These are phyloP conservation scores for Idaea aversata DNA, from an alignment of 2,888 invertebrate species.

Conservation along the genomic window DNA sequence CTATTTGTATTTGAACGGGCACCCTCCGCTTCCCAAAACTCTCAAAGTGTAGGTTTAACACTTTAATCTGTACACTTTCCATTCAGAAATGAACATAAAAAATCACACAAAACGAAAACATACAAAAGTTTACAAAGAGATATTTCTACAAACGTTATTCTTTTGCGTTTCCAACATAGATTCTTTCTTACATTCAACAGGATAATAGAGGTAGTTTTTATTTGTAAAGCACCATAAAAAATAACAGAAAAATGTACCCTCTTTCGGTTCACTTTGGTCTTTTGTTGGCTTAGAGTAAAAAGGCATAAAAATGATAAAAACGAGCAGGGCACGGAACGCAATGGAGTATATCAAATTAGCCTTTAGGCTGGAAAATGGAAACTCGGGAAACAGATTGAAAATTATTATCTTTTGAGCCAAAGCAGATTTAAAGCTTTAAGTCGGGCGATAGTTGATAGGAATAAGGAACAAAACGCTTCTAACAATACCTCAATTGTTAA, in stretches of 20 bases:
- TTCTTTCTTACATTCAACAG: constrained; percentile 6
- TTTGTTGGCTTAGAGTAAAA: constrained; percentile 20
- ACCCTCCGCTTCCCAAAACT: too few relatives aligned
- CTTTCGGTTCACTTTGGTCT: constrained; percentile 18
- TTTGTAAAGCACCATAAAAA: constrained; percentile 12
- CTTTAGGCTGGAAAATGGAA: constrained; percentile 13
- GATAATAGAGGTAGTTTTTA: constrained; percentile 20
- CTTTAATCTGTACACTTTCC: background rate
- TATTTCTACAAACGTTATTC: background rate
- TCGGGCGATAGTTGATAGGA: background rate
- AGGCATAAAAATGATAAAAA: constrained; percentile 21
- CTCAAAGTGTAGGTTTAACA: too few relatives aligned
- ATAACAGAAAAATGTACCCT: constrained; percentile 12
- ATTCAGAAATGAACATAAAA: background rate
- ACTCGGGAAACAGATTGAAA: constrained; percentile 3
- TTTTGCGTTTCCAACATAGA: constrained; percentile 12
- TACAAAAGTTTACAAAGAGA: background rate
- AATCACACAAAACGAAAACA: background rate
- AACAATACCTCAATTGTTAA: background rate
- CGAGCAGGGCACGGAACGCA: constrained; percentile 19
- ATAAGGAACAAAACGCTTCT: background rate
- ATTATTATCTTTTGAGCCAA: background rate
- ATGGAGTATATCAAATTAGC: constrained; percentile 32
- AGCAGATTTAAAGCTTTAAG: background rate
- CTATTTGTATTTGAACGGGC: too few relatives aligned